Conservation (phyloP, 1,140 invertebrate genomes). For the Heliconius eleuchia region DNA sequence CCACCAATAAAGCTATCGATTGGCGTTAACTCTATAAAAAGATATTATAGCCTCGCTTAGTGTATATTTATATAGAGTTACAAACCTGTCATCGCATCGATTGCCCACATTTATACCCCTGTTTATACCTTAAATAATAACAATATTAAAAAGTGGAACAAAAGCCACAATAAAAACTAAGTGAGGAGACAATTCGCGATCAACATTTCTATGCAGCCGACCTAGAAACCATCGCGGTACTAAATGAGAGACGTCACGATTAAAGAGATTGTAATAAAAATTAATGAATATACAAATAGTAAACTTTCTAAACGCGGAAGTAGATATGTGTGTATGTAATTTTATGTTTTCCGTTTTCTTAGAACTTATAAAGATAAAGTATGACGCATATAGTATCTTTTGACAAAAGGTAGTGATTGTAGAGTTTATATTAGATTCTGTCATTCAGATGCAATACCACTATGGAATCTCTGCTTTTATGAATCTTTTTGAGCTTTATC, state of each 20-base stretch:
- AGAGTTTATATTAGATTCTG: no score
- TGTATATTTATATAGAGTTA: neutral
- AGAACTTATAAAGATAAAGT: neutral
- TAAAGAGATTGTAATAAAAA: slow-evolving; percentile 35
- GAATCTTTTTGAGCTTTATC: no score
- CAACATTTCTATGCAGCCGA: slow-evolving; percentile 23
- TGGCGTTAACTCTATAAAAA: neutral
- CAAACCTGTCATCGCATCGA: neutral
- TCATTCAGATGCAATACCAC: no score
- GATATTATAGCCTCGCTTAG: neutral
- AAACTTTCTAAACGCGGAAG: slow-evolving; percentile 32
- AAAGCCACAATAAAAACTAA: slow-evolving; percentile 16
- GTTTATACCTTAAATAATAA: neutral
- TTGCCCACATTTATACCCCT: neutral
- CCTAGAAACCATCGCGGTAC: slow-evolving; percentile 21
- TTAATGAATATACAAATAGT: slow-evolving; percentile 34
- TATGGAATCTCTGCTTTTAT: no score
- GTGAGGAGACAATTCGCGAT: slow-evolving; percentile 21
- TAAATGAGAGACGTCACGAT: slow-evolving; percentile 23
- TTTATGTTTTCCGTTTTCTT: neutral
- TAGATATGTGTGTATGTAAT: slow-evolving; percentile 9
- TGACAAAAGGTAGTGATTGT: no score
- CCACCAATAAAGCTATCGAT: neutral
- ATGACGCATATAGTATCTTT: neutral
- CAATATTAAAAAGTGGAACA: slow-evolving; percentile 9